Evolutionary conservation across 2,113 vertebrate genomes (phyloP).

Genomic region (Phyllostomus discolor): DNA sequence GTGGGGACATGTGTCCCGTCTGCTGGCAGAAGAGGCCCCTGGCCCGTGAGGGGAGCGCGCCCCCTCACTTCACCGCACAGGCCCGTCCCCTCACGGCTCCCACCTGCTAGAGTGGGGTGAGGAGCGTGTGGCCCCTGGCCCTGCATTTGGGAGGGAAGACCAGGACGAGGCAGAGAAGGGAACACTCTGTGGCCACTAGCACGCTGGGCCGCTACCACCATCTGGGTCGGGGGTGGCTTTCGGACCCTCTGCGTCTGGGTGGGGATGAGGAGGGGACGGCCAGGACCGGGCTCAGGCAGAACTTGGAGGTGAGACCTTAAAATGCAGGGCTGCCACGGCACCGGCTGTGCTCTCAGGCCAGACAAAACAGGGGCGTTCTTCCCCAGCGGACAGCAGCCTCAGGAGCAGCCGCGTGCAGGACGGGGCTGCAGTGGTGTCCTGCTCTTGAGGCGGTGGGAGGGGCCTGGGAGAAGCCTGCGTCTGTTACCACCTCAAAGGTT

Average conservation of each 20-base stretch:
- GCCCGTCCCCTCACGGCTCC: background rate
- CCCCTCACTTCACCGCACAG: background rate
- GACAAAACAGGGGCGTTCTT: background rate
- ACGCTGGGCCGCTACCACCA: no score
- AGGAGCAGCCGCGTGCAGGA: fast-evolving
- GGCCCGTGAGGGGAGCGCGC: background rate
- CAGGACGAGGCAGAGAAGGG: background rate
- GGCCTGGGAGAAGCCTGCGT: background rate
- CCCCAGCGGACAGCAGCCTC: no score
- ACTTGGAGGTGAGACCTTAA: background rate
- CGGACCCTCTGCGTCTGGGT: background rate
- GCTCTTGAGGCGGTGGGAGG: background rate
- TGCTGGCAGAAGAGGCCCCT: background rate
- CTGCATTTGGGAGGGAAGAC: background rate
- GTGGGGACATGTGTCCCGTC: background rate
- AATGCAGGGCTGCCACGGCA: background rate
- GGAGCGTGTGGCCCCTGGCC: background rate
- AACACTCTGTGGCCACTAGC: background rate
- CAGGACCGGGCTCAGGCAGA: background rate
- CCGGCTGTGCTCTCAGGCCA: background rate
- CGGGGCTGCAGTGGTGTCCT: no score
- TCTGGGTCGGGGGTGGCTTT: background rate
- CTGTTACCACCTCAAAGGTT: background rate
- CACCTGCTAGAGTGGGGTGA: background rate
- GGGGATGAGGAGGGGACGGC: no score